Conservation (phyloP, 2,113 vertebrate genomes). For the Pollachius pollachius region DNA sequence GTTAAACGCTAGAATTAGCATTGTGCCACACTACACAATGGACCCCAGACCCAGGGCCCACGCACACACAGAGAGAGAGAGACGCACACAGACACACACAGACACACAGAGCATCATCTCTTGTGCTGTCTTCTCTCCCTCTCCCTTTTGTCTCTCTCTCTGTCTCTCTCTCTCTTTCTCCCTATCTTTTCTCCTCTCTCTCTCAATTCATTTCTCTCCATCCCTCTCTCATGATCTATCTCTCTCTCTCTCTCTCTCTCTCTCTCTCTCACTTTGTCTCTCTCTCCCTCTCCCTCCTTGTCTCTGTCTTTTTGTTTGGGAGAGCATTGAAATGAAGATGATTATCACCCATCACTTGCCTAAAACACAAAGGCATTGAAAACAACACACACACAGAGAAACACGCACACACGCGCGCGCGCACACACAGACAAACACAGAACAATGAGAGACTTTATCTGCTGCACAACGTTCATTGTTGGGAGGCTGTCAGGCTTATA, state of each 20-base stretch:
- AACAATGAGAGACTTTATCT: slow-evolving; percentile 78
- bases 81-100: too few relatives aligned
- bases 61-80: slow-evolving; percentile 22
- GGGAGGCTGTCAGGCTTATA: too few relatives aligned
- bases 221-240: slow-evolving; percentile 62
- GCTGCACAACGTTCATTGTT: slow-evolving; percentile 39
- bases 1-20: slow-evolving; percentile 99
- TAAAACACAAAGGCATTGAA: slow-evolving; percentile 82
- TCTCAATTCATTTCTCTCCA: slow-evolving; percentile 69
- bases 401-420: too few relatives aligned
- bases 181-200: slow-evolving; percentile 53
- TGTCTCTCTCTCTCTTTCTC: slow-evolving; percentile 73
- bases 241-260: slow-evolving; percentile 74
- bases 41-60: slow-evolving; percentile 90
- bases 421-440: slow-evolving; percentile 71
- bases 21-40: slow-evolving; percentile 94
- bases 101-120: slow-evolving; percentile 21
- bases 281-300: slow-evolving; percentile 54
- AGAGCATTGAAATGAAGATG: slow-evolving; percentile 93
- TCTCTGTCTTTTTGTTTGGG: slow-evolving; percentile 87
- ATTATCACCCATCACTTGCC: slow-evolving; percentile 90
- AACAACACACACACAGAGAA: slow-evolving; percentile 50
- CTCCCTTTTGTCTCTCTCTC: slow-evolving; percentile 17
- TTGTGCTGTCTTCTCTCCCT: too few relatives aligned
- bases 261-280: too few relatives aligned